phyloP scores from a whole-genome alignment of 1,140 invertebrate species.

The Agrypnia vestita region DNA sequence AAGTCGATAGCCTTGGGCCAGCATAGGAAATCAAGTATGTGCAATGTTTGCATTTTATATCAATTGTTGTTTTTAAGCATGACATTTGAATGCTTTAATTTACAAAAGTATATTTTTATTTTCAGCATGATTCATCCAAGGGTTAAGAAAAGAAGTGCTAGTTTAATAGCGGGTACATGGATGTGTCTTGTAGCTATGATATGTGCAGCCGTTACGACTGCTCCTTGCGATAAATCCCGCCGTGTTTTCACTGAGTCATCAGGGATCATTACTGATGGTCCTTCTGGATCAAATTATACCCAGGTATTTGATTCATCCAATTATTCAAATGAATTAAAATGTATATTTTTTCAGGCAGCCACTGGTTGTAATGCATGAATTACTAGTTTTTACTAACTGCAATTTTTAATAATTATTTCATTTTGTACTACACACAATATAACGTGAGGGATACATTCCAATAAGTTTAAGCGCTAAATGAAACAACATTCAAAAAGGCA shows the following conservation, averaged over 20 bases:
- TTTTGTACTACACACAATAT: too few species aligned
- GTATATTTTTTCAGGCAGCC: too few species aligned
- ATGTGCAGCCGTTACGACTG: slow-evolving; percentile 54
- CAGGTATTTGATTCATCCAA: slow-evolving; percentile 69
- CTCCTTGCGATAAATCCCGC: slow-evolving; percentile 84
- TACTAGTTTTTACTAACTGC: too few species aligned
- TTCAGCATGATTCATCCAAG: slow-evolving; percentile 54
- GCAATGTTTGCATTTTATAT: background rate
- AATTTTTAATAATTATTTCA: too few species aligned
- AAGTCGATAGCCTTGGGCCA: slow-evolving; percentile 52
- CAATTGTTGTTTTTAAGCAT: background rate
- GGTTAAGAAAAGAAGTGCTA: slow-evolving; percentile 53
- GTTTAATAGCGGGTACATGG: slow-evolving; percentile 52
- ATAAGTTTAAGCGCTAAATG: too few species aligned
- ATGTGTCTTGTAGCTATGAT: slow-evolving; percentile 48
- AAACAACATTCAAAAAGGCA: too few species aligned
- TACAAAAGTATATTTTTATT: background rate
- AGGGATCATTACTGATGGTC: slow-evolving; percentile 94
- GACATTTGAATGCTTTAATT: background rate
- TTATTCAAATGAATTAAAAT: too few species aligned
- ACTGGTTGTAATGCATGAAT: too few species aligned
- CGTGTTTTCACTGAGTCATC: slow-evolving; percentile 85
- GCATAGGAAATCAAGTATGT: slow-evolving; percentile 6
- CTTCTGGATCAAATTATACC: slow-evolving; percentile 88
- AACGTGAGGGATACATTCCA: too few species aligned